Evolutionary conservation across 2,888 invertebrate species (phyloP).

Genomic region (Cheilosia urbana): DNA sequence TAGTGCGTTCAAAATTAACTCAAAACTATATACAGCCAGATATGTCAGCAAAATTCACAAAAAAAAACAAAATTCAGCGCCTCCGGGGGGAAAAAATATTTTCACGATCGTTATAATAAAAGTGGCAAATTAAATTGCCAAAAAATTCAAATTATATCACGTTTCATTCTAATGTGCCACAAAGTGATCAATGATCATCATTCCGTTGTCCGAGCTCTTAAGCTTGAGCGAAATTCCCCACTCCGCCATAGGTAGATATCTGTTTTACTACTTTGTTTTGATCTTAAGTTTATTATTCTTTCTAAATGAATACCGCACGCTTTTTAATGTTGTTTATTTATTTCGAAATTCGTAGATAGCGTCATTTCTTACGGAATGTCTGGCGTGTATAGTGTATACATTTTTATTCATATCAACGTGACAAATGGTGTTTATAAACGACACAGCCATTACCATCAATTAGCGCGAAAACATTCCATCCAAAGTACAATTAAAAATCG

Average conservation of each 20-base stretch:
- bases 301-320: conserved; percentile 8
- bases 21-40: background rate
- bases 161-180: conserved; percentile 22
- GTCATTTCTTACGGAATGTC: conserved; percentile 21
- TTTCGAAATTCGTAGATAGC: background rate
- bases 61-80: background rate
- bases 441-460: conserved; percentile 24
- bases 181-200: conserved; percentile 10
- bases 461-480: conserved; percentile 7
- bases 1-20: background rate
- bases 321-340: conserved; percentile 6
- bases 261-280: conserved; percentile 23
- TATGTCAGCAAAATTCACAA: background rate
- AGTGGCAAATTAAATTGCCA: conserved; percentile 2
- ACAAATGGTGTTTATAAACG: conserved; percentile 2
- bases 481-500: conserved; percentile 3
- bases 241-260: background rate
- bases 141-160: conserved; percentile 32
- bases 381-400: background rate
- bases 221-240: background rate
- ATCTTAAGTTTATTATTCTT: conserved; percentile 4
- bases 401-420: conserved; percentile 19
- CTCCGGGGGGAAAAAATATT: background rate
- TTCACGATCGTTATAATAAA: background rate
- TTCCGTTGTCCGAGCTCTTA: background rate